Evolutionary conservation across 2,888 invertebrate genomes (phyloP).

Genomic region (Drosophila melanocephala): DNA sequence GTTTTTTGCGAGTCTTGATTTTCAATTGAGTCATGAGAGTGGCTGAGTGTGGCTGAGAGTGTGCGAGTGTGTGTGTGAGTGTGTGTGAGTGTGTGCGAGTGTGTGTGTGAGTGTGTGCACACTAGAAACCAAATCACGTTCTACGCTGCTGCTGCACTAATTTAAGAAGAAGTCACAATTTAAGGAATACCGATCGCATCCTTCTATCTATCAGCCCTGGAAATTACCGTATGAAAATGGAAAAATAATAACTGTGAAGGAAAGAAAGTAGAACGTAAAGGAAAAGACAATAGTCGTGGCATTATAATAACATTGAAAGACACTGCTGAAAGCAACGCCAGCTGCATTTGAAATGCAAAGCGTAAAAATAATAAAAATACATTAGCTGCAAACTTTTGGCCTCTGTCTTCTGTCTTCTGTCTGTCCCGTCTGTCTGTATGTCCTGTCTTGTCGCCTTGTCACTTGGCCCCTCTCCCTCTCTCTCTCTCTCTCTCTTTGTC

Average conservation of each 20-base stretch:
- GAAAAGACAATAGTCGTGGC: constrained; percentile 48
- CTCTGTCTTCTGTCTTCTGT: not conserved
- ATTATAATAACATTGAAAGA: constrained; percentile 58
- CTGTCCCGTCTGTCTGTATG: not conserved
- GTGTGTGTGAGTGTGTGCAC: constrained; percentile 9
- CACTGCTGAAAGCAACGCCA: constrained; percentile 54
- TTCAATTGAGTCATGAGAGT: constrained; percentile 67
- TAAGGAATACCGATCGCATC: constrained; percentile 28
- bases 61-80: not conserved
- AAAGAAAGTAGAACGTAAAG: constrained; percentile 1
- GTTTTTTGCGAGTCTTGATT: constrained; percentile 78
- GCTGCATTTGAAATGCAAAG: constrained; percentile 78
- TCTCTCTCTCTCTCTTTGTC: not conserved
- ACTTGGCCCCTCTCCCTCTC: not conserved
- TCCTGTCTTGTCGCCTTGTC: not conserved
- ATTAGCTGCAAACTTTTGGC: constrained; percentile 70
- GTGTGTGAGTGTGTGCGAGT: not conserved
- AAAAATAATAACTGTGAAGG: constrained; percentile 33
- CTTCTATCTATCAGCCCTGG: constrained; percentile 15
- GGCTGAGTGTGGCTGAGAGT: not conserved
- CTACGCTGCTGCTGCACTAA: constrained; percentile 46
- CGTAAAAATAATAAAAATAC: constrained; percentile 79
- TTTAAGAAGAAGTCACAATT: constrained; percentile 53
- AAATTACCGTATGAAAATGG: constrained; percentile 35
- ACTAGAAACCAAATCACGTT: constrained; percentile 66